Evolutionary conservation across 2,888 invertebrate species (phyloP).

Genomic region (Heteromurus nitidus): DNA sequence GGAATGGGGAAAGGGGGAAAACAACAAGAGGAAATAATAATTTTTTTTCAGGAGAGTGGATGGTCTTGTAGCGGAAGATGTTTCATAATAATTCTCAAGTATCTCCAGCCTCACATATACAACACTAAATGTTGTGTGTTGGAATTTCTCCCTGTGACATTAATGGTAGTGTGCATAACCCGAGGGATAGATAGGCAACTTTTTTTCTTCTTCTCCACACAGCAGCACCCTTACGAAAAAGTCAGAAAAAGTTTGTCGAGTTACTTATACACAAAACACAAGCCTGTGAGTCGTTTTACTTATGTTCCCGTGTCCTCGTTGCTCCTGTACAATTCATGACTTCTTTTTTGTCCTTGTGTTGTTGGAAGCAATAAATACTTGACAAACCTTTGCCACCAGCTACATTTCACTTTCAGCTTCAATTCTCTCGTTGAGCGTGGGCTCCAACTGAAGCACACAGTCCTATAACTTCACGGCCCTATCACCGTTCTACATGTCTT

Average conservation of each 20-base stretch:
- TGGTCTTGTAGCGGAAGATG: slow-evolving; percentile 32
- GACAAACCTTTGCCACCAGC: slow-evolving; percentile 63
- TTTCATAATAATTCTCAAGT: slow-evolving; percentile 45
- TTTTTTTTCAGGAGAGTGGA: slow-evolving; percentile 19
- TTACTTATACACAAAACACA: slow-evolving; percentile 2
- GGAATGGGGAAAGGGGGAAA: background rate
- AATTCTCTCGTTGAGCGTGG: slow-evolving; percentile 45
- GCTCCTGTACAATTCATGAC: slow-evolving; percentile 21
- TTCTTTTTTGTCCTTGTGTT: slow-evolving; percentile 36
- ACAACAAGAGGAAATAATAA: slow-evolving; percentile 20
- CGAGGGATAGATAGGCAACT: slow-evolving; percentile 8
- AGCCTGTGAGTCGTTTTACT: slow-evolving; percentile 6
- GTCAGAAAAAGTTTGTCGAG: slow-evolving; percentile 4
- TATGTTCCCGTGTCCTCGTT: background rate
- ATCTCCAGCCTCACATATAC: slow-evolving; percentile 5
- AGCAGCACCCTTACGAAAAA: background rate
- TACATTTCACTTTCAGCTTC: slow-evolving; percentile 65
- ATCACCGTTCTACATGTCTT: background rate
- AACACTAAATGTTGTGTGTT: slow-evolving; percentile 12
- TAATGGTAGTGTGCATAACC: slow-evolving; percentile 44
- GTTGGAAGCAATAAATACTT: slow-evolving; percentile 62
- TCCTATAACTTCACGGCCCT: background rate
- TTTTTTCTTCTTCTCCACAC: background rate
- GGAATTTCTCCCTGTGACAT: slow-evolving; percentile 45
- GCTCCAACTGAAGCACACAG: background rate